Percentiles rank a stretch among this genome's conserved stretches.
phyloP scores from a whole-genome alignment of 2,113 vertebrate genomes.

The Tyto alba region DNA sequence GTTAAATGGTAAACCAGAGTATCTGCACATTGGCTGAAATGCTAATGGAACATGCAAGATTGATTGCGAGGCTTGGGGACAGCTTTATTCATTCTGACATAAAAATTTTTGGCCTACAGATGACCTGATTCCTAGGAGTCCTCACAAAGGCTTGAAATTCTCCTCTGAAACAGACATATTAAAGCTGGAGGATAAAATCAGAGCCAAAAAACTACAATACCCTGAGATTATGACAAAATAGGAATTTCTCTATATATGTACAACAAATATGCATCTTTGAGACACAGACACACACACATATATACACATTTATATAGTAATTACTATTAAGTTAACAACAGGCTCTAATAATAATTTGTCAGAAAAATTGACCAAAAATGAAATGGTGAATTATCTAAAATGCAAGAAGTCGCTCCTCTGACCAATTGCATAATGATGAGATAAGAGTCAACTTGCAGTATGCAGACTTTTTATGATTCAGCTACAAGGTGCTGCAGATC shows the following conservation, averaged over 20 bases:
- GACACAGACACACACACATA: rapidly evolving
- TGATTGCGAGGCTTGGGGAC: not conserved
- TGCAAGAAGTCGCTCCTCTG: not conserved
- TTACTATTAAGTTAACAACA: not conserved
- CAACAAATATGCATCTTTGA: not conserved
- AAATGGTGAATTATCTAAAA: not conserved
- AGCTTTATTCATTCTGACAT: not conserved
- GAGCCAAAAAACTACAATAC: not conserved
- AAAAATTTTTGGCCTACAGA: not conserved
- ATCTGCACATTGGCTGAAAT: not conserved
- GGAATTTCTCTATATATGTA: not conserved
- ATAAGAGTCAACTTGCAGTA: not conserved
- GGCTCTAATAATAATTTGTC: not conserved
- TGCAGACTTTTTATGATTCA: not conserved
- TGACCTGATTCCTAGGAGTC: not conserved
- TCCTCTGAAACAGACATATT: not conserved
- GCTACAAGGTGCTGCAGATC: not conserved
- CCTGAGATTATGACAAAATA: not conserved
- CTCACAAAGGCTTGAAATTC: not conserved
- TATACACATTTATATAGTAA: not conserved
- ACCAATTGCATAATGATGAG: not conserved
- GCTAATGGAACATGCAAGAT: not conserved
- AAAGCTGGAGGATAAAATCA: not conserved
- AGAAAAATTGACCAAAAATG: not conserved
- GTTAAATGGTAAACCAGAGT: not conserved